Evolutionary conservation across 2,888 invertebrate species (phyloP).

Genomic region (Argyresthia goedartella): DNA sequence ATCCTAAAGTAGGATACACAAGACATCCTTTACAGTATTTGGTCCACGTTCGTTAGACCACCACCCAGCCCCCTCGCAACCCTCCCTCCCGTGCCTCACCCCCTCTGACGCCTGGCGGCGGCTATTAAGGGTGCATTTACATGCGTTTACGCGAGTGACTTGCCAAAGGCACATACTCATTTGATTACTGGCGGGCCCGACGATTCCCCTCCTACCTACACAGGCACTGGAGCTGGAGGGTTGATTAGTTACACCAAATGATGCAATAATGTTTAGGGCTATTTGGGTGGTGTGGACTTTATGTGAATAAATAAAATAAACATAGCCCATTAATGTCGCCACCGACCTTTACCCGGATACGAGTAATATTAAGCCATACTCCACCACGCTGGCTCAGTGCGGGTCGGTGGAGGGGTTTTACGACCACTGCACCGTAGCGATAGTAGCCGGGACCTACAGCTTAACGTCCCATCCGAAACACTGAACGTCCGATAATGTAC

Average conservation of each 20-base stretch:
- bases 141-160: slow-evolving; percentile 20
- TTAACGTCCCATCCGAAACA: too few species aligned
- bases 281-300: neutral
- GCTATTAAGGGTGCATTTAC: slow-evolving; percentile 36
- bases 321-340: too few species aligned
- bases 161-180: slow-evolving; percentile 16
- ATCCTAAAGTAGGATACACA: neutral
- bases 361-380: too few species aligned
- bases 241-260: neutral
- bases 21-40: slow-evolving; percentile 6
- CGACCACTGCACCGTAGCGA: too few species aligned
- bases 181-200: slow-evolving; percentile 22
- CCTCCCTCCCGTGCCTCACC: neutral
- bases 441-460: too few species aligned
- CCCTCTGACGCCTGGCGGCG: slow-evolving; percentile 10
- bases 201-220: neutral
- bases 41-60: slow-evolving; percentile 10
- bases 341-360: too few species aligned
- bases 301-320: too few species aligned
- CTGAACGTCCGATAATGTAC: too few species aligned
- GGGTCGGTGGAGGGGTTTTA: too few species aligned
- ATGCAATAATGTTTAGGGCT: neutral
- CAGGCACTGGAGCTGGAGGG: neutral
- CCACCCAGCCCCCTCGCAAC: neutral
- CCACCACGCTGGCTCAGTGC: too few species aligned